Evolutionary conservation across 2,888 invertebrate species (phyloP).

Genomic region (Pilophorus perplexus): DNA sequence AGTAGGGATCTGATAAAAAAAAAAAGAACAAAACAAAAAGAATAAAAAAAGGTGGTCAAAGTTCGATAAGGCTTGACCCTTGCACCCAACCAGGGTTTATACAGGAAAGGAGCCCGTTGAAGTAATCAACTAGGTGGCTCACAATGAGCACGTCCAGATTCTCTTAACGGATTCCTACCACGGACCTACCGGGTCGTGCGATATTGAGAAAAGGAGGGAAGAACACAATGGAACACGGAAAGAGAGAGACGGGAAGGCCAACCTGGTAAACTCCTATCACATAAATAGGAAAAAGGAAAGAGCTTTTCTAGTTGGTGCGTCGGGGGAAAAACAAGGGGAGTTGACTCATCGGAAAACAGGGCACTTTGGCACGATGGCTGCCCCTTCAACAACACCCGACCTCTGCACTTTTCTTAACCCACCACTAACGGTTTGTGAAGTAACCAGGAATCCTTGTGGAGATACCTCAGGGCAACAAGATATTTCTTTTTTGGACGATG

Average conservation of each 20-base stretch:
- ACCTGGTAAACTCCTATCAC: slow-evolving; percentile 28
- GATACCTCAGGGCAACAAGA: too few species aligned
- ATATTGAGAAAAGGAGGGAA: slow-evolving; percentile 23
- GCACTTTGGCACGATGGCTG: slow-evolving; percentile 11
- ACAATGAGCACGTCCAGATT: slow-evolving; percentile 38
- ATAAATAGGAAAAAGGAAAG: background rate
- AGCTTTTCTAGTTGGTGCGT: slow-evolving; percentile 20
- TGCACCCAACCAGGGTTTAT: too few species aligned
- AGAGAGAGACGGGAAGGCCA: background rate
- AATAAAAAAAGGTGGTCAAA: slow-evolving; percentile 14
- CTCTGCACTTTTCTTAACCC: background rate
- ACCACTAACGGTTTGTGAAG: too few species aligned
- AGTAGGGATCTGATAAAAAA: slow-evolving; percentile 24
- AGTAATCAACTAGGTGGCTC: slow-evolving; percentile 36
- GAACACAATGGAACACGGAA: background rate
- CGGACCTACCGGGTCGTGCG: slow-evolving; percentile 28
- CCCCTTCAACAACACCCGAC: background rate
- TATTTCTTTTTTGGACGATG: too few species aligned
- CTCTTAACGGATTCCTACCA: slow-evolving; percentile 36
- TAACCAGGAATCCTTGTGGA: too few species aligned
- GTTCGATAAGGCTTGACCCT: slow-evolving; percentile 30
- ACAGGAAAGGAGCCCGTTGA: background rate
- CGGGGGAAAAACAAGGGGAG: slow-evolving; percentile 23
- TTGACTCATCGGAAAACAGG: slow-evolving; percentile 32
- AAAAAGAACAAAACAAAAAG: slow-evolving; percentile 11